Evolutionary conservation across 2,797 vertebrate genomes (phyloP).

Genomic region (Antennarius maculatus): DNA sequence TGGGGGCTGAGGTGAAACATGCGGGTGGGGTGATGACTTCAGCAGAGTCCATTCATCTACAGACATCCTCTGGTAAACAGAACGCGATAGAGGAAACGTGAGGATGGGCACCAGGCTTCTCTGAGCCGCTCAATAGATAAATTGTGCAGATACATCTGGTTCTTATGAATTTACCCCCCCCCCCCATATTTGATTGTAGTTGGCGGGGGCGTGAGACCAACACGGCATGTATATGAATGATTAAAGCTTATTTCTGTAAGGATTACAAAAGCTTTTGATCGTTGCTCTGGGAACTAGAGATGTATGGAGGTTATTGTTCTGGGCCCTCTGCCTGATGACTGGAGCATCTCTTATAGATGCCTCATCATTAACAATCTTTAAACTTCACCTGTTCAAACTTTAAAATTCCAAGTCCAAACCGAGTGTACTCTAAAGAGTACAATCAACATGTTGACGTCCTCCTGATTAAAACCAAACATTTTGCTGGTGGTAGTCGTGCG

Average conservation of each 20-base stretch:
- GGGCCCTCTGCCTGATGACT: not conserved
- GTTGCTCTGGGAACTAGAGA: slow-evolving; percentile 11
- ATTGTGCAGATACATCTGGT: slow-evolving; percentile 77
- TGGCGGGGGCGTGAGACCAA: slow-evolving; percentile 58
- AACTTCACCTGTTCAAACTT: slow-evolving; percentile 41
- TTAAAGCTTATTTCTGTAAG: slow-evolving; percentile 52
- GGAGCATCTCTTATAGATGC: not conserved
- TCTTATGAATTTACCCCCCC: slow-evolving; percentile 60
- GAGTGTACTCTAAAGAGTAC: slow-evolving; percentile 48
- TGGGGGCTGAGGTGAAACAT: slow-evolving; percentile 29
- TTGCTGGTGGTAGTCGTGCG: slow-evolving; percentile 46
- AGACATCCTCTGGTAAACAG: slow-evolving; percentile 53
- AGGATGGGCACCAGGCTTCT: slow-evolving; percentile 51
- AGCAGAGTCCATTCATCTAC: slow-evolving; percentile 39
- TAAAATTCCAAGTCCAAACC: slow-evolving; percentile 47
- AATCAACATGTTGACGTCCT: slow-evolving; percentile 59
- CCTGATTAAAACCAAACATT: slow-evolving; percentile 78
- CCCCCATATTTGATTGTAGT: slow-evolving; percentile 55
- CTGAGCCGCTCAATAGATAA: slow-evolving; percentile 74
- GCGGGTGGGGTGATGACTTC: slow-evolving; percentile 50
- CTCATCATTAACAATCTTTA: slow-evolving; percentile 19
- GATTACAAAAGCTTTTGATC: slow-evolving; percentile 52
- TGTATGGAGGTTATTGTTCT: not conserved
- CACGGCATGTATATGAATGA: slow-evolving; percentile 56
- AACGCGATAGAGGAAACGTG: slow-evolving; percentile 47